Conservation (phyloP, 2,113 vertebrate species). For the Oryzias woworae region DNA sequence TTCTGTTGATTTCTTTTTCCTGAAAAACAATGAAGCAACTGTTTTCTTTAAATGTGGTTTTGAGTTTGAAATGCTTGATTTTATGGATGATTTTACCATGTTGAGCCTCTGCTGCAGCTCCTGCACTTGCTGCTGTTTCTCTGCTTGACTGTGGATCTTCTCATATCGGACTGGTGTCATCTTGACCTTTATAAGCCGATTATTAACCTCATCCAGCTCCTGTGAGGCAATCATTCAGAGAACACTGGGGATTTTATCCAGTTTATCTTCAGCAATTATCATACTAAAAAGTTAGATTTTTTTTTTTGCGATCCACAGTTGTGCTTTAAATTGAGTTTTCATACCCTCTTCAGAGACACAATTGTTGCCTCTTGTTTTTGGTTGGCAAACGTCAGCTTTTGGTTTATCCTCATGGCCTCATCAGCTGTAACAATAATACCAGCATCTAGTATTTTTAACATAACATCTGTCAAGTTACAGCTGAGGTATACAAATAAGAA, state of each 20-base stretch:
- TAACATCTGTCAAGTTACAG: neutral
- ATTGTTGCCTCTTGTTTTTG: conserved; percentile 82
- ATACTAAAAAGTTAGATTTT: neutral
- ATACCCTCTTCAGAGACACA: conserved; percentile 84
- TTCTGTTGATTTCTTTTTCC: conserved; percentile 85
- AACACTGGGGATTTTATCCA: neutral
- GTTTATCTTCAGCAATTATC: no score
- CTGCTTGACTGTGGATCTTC: conserved; percentile 70
- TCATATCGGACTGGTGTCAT: conserved; percentile 76
- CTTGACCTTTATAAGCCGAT: conserved; percentile 84
- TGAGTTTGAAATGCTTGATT: neutral
- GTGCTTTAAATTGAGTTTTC: neutral
- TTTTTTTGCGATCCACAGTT: neutral
- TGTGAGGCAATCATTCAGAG: conserved; percentile 42
- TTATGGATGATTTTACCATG: conserved; percentile 73
- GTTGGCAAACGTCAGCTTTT: conserved; percentile 81
- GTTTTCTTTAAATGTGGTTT: neutral
- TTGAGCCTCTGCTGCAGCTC: conserved; percentile 83
- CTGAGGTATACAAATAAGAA: no score
- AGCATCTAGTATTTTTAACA: neutral
- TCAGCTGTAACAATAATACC: conserved; percentile 76
- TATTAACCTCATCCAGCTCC: conserved; percentile 85
- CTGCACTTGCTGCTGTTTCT: conserved; percentile 82
- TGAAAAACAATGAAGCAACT: conserved; percentile 40
- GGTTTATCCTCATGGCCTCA: conserved; percentile 85